These are phyloP conservation scores for Megalops cyprinoides DNA, from an alignment of 2,797 vertebrate species.

Conservation along the genomic window DNA sequence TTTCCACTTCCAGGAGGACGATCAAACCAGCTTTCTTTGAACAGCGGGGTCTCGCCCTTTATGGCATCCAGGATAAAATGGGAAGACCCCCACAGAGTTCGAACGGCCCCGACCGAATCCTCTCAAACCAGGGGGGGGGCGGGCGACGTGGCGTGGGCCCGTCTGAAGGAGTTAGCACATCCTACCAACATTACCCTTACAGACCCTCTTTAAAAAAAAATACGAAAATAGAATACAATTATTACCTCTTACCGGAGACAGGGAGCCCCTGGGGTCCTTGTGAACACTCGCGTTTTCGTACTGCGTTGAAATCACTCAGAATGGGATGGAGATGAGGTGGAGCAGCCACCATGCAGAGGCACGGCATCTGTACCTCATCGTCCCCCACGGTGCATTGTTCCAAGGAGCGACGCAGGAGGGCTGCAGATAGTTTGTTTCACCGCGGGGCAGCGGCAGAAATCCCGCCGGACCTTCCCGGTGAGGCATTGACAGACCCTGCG, in stretches of 20 bases:
- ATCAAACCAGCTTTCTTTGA: conserved; percentile 16
- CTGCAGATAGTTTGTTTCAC: neutral
- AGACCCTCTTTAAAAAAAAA: neutral
- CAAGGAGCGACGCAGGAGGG: neutral
- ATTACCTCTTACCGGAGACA: conserved; percentile 8
- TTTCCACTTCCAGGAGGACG: neutral
- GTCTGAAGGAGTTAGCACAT: too few relatives aligned
- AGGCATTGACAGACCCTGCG: too few relatives aligned
- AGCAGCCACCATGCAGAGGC: neutral
- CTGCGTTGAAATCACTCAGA: neutral
- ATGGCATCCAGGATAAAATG: conserved; percentile 7
- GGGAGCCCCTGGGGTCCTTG: neutral
- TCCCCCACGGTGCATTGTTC: neutral
- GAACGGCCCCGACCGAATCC: too few relatives aligned
- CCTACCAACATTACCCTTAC: too few relatives aligned
- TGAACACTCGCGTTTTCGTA: neutral
- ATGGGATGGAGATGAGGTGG: conserved; percentile 2
- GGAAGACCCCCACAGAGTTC: neutral
- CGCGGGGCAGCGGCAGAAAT: neutral
- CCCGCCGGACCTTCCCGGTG: neutral
- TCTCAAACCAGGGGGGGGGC: too few relatives aligned
- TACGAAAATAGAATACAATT: neutral
- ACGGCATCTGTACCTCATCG: neutral
- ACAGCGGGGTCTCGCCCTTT: neutral
- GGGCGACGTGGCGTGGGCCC: too few relatives aligned